Conservation (phyloP, 2,888 invertebrate species). For the Pyrochroa serraticornis region DNA sequence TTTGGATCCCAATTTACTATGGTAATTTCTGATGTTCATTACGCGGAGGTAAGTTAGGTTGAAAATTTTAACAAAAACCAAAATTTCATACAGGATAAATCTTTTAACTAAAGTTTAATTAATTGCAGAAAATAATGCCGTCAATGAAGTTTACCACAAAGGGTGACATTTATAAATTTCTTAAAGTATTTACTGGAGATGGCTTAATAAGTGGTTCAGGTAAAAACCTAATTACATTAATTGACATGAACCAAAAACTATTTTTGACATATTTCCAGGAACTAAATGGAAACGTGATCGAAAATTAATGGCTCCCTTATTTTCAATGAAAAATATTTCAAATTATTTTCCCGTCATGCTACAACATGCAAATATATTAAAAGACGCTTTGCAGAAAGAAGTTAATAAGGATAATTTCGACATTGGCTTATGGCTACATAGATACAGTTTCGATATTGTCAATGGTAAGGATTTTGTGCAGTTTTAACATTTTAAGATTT, state of each 20-base stretch:
- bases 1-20: conserved; percentile 36
- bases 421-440: conserved; percentile 31
- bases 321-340: conserved; percentile 32
- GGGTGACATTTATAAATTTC: conserved; percentile 36
- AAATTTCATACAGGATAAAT: conserved; percentile 29
- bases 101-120: no score
- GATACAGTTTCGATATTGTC: conserved; percentile 36
- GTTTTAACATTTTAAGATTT: no score
- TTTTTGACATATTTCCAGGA: conserved; percentile 24
- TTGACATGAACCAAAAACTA: no score
- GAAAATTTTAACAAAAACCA: neutral
- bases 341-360: conserved; percentile 33
- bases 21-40: conserved; percentile 31
- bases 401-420: conserved; percentile 31
- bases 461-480: conserved; percentile 25
- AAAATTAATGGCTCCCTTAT: conserved; percentile 38
- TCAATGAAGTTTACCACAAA: conserved; percentile 36
- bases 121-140: conserved; percentile 31
- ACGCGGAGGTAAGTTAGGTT: conserved; percentile 35
- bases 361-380: conserved; percentile 30
- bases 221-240: conserved; percentile 12
- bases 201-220: conserved; percentile 38
- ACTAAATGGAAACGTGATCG: conserved; percentile 39
- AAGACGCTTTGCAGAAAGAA: conserved; percentile 26
- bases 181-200: conserved; percentile 36